Base-by-base conservation (phyloP, 2,888 invertebrate species). In the Drosophila sordidapex region DNA sequence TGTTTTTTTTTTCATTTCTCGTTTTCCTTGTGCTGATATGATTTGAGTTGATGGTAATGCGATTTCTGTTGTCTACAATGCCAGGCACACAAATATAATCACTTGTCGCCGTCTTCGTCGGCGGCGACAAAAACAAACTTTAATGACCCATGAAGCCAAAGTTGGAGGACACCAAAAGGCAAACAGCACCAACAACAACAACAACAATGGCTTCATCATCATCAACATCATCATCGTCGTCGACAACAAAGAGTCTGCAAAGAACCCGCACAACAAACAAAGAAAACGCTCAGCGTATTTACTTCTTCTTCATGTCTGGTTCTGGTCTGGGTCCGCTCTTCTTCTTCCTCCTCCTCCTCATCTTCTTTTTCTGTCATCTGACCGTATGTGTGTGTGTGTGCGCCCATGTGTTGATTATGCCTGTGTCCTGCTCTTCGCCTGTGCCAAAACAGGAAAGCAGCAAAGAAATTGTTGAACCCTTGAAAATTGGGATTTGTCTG, bases 381-480 rank as follows among this genome's bases (percentile, higher is more conserved):
- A 43, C 57, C 57, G 31, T 56, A 46, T 49, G 31, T 21, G 51
- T 15, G 29, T 11, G 52, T 33, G 2, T 36, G 13, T 58, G 8
- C 48, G 15, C 4, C 21, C 52, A 36, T 35, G 66, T 57, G 51
- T 74, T 63, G 62, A 61, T 60, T 69, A 27, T 76, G 65, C 63
- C 68, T 69, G 76, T 52, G 62, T 65, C 49, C 60, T 70, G 29
- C 56, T 40, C 57, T 15, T 51, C 11, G 49, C 61, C 70, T 68
- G 65, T 78, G 78, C 74, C 52, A 77, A 79, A 82, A 82, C 83
- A 83, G 86, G 83, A 83, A 85, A 85, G 73, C 68, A 79, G 73
- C 70, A 75, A 77, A 83, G 75, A 79, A 81, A 70, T 59, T 79
- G 79, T 75, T 82, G 84, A 82, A 84, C 82, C 74, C 74, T 72